Evolutionary conservation across 2,113 vertebrate genomes (phyloP).

Genomic region (Kryptolebias marmoratus): DNA sequence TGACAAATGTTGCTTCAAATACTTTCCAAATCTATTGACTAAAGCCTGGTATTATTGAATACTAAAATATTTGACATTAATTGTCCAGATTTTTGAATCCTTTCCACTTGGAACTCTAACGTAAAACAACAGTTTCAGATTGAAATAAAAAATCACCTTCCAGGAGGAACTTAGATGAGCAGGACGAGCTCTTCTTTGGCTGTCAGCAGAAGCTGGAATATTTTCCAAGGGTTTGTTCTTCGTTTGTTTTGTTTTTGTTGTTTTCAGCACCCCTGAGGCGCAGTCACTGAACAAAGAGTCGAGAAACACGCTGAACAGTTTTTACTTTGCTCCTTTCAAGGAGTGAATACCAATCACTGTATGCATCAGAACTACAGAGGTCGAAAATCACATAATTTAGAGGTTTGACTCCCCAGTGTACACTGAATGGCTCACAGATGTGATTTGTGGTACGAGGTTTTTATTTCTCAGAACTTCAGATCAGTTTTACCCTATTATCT

Average conservation of each 20-base stretch:
- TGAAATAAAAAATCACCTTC: neutral
- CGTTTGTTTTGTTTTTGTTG: neutral
- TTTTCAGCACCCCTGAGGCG: neutral
- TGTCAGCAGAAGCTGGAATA: neutral
- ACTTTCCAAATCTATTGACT: neutral
- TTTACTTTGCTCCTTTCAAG: neutral
- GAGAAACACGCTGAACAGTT: neutral
- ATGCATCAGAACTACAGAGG: neutral
- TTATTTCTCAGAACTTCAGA: neutral
- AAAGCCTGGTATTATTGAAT: neutral
- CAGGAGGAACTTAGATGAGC: neutral
- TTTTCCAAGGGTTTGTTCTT: neutral
- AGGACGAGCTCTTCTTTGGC: neutral
- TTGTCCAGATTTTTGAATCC: neutral
- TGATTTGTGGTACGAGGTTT: neutral
- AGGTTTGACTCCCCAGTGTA: neutral
- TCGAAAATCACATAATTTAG: neutral
- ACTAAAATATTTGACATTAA: neutral
- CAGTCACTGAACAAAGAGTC: neutral
- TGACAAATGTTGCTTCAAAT: neutral
- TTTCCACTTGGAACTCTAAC: too few relatives aligned
- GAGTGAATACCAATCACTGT: neutral
- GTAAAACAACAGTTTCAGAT: neutral
- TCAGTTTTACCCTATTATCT: neutral
- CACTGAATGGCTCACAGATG: neutral